Evolutionary conservation across 2,888 invertebrate species (phyloP), one percentile per base, ranked within the genome.

Genomic region (Epinotia ramella): DNA sequence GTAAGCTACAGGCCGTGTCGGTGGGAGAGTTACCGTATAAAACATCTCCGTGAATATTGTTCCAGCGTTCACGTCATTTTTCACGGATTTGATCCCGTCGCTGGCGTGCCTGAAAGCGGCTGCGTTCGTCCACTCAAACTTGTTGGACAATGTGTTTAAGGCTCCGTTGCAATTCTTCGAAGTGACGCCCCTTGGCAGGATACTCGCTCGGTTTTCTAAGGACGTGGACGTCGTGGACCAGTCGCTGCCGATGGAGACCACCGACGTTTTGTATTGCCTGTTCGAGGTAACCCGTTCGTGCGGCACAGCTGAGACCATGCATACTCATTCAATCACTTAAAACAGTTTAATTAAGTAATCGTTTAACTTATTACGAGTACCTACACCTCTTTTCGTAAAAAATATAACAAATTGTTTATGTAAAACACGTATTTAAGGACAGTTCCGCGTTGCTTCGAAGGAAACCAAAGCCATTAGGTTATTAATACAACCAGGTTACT

Each of bases 151-250:
- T 85, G 95, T 97, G 79, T 87, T 97, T 80, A 95, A 95, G 85
- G 95, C 96, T 84, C 97, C 97, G 73, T 95, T 97, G 93, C 95
- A 96, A 86, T 96, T 97, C 94, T 97, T 97, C 93, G 97, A 97
- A 90, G 96, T 96, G 82, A 97, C 97, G 73, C 97, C 97, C 63
- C 83, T 96, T 80, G 97, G 97, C 88, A 95, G 97, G 81, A 96
- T 97, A 82, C 93, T 97, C 77, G 87, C 96, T 92, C 95, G 97
- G 89, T 97, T 97, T 92, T 96, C 96, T 89, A 96, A 96, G 95
- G 97, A 97, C 91, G 92, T 97, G 82, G 96, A 97, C 89, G 95
- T 96, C 81, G 89, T 97, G 95, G 97, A 97, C 91, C 95, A 95
- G 84, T 95, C 95, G 84, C 95, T 97, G 81, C 96, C 96, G 78